phyloP scores from a whole-genome alignment of 2,113 vertebrate genomes.

The Diphyllodes magnificus region DNA sequence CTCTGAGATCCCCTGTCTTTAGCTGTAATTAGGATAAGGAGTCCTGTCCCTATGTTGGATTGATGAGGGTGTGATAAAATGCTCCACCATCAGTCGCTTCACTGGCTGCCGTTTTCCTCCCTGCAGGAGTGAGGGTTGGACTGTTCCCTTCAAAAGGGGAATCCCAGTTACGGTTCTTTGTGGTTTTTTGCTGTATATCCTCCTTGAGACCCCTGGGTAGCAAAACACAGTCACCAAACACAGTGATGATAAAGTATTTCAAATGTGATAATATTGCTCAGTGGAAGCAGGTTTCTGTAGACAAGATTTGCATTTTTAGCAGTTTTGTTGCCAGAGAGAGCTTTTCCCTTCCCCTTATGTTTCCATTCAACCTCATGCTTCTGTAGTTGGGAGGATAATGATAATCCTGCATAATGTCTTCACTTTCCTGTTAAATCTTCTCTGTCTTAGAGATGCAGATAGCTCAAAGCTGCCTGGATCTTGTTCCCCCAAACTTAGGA shows the following conservation, averaged over 20 bases:
- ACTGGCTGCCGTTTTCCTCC: not conserved
- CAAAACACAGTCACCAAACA: not conserved
- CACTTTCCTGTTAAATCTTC: not conserved
- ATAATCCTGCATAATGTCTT: slow-evolving; percentile 10
- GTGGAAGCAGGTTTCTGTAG: not conserved
- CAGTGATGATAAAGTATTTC: not conserved
- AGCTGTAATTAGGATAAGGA: not conserved
- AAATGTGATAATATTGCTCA: not conserved
- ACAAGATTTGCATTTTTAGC: not conserved
- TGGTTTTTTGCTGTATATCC: not conserved
- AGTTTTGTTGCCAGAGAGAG: not conserved
- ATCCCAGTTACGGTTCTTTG: not conserved
- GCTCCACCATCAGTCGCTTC: not conserved
- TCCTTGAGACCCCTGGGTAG: not conserved
- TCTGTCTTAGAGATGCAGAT: not conserved
- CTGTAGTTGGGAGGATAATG: not conserved
- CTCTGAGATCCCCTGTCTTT: not conserved
- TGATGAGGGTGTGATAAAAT: not conserved
- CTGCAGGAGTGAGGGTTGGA: not conserved
- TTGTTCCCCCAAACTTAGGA: not conserved
- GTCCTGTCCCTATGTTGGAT: not conserved
- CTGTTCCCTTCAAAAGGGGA: not conserved
- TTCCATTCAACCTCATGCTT: not conserved
- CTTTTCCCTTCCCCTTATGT: not conserved
- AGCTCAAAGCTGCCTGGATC: not conserved